Base-by-base conservation (phyloP, 2,888 invertebrate species). In the Hydropsyche betteni region DNA sequence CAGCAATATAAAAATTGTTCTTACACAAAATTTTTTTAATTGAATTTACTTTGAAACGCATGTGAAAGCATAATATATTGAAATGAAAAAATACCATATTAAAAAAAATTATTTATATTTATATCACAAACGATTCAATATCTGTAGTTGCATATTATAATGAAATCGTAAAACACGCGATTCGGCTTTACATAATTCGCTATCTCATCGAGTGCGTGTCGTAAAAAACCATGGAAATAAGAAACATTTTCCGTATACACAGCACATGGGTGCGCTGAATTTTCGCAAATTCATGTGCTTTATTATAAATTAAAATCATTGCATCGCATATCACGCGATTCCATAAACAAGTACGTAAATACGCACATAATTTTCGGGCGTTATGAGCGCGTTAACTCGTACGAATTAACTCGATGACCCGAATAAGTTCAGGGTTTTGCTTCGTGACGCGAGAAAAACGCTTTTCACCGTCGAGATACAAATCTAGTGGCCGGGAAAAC, bases 331-430 rank as follows among this genome's bases (percentile, higher is more conserved):
- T 12, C 64, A 64, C 64, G 64, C 64, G 36, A 64, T n/a, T 36
- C 24, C 64, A n/a, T 36, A 64, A 64, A 64, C 34, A 64, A 44
- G 6, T 44, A 55, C n/a, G 58, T 24, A 58, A 58, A 58, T 58
- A 14, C 58, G 58, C 58, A 58, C 58, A 16, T 58, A 58, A 58
- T 58, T 58, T 58, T 58, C 58, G 8, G 58, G 58, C 58, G 58
- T 24, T 58, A 58, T 24, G 24, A 24, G 24, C 24, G 24, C 14
- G 53, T 24, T 58, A 58, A 58, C 58, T 58, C 24, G 14, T 8
- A 58, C 58, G 58, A 58, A 58, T 58, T 58, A 58, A 58, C 58
- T 58, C 58, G 58, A 58, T 58, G 58, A 58, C 58, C 58, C 58
- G 58, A 58, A 58, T 58, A 58, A 58, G 58, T 24, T 58, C 16